Evolutionary conservation across 2,113 vertebrate species (phyloP), one percentile per base, ranked within the genome.

Genomic region (Cheirogaleus medius): DNA sequence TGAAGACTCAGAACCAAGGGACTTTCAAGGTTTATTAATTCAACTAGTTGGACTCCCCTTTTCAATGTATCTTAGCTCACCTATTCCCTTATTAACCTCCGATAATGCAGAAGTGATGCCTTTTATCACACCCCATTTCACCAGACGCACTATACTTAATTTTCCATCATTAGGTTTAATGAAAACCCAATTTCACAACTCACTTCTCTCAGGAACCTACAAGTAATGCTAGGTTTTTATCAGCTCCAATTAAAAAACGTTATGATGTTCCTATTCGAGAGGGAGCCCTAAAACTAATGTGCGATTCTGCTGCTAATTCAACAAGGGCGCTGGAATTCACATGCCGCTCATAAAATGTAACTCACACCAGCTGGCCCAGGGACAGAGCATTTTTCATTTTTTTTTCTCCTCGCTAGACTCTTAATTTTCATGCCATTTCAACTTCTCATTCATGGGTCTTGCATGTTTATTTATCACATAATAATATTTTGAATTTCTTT

Each of bases 11-110:
- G 98, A 98, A 98, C 98, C 98, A 97, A 98, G 98, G 98, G 98
- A 98, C 98, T 99, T 97, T 98, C 98, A 99, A 99, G 98, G 98
- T 98, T 98, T 98, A 99, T 99, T 99, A 99, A 98, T 98, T 98
- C 97, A 97, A 93, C 97, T 98, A 97, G 98, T 97, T 98, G 98
- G 96, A 98, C 98, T 98, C 77, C 0, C 95, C 98, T 98, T 98
- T 96, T 96, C 97, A 95, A 85, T 91, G 98, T 92, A 98, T 98
- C 98, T 97, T 97, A 96, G 68, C 97, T 98, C 97, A 98, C 98
- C 97, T 98, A 98, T 98, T 98, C 98, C 98, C 98, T 98, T 98
- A 98, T 98, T 99, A 99, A 98, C 98, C 98, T 98, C 97, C 71
- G 68, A 97, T 98, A 99, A 99, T 98, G 98, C 96, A 97, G 97